Conservation (phyloP, 2,797 vertebrate genomes). For the Sitta carolinensis region DNA sequence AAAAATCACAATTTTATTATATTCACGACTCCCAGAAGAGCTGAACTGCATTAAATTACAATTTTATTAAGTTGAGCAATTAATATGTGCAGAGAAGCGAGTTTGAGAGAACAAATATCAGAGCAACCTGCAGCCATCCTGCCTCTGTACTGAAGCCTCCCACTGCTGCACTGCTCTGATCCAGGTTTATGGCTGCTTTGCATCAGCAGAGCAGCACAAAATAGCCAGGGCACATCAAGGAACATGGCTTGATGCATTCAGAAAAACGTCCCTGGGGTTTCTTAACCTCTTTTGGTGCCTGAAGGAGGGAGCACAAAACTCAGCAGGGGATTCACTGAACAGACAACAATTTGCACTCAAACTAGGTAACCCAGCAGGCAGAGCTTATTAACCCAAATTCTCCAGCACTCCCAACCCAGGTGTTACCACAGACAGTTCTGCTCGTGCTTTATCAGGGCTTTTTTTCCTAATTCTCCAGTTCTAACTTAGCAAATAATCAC, state of each 20-base stretch:
- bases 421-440: not conserved
- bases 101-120: not conserved
- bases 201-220: not conserved
- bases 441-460: not conserved
- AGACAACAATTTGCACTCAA: not conserved
- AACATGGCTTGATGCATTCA: not conserved
- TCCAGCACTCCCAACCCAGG: not conserved
- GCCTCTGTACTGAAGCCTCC: not conserved
- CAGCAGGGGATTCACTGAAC: not conserved
- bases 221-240: not conserved
- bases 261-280: not conserved
- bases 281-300: slow-evolving; percentile 19
- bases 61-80: not conserved
- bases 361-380: slow-evolving; percentile 25
- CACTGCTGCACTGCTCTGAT: not conserved
- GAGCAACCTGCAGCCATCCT: not conserved
- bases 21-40: not conserved
- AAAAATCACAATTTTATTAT: not conserved
- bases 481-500: not conserved
- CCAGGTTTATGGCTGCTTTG: slow-evolving; percentile 18
- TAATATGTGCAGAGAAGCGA: not conserved
- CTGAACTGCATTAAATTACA: not conserved
- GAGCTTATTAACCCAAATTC: slow-evolving; percentile 38
- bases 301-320: not conserved
- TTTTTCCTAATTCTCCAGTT: not conserved